Evolutionary conservation across 2,113 vertebrate genomes (phyloP).

Genomic region (Ptilorrhoa leucosticta): DNA sequence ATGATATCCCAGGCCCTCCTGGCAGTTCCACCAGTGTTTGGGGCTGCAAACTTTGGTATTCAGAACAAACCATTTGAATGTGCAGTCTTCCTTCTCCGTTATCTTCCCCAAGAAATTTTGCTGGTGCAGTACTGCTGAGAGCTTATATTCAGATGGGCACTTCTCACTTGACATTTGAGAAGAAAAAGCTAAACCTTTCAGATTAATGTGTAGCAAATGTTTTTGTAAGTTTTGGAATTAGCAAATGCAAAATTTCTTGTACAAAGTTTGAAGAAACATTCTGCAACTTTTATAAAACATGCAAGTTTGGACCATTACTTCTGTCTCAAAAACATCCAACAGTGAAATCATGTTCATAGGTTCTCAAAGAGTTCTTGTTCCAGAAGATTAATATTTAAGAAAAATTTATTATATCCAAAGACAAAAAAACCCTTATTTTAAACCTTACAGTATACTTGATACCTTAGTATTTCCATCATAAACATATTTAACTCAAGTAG

Average conservation of each 20-base stretch:
- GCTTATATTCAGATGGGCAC: background rate
- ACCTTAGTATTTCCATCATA: background rate
- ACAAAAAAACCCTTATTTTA: constrained; percentile 10
- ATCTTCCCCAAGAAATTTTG: background rate
- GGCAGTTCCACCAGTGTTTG: background rate
- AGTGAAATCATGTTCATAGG: background rate
- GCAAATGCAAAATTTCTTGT: constrained; percentile 2
- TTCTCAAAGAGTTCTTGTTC: background rate
- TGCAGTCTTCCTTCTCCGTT: background rate
- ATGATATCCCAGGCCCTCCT: background rate
- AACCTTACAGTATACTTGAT: background rate
- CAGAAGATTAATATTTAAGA: background rate
- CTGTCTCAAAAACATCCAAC: background rate
- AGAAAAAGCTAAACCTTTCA: background rate
- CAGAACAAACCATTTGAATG: background rate
- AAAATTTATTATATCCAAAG: background rate
- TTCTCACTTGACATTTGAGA: background rate
- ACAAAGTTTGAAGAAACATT: background rate
- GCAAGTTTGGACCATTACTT: background rate
- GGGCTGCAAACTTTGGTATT: background rate
- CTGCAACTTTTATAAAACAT: background rate
- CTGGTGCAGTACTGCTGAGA: background rate
- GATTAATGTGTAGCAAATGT: background rate
- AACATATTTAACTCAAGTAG: background rate
- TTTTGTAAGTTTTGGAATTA: background rate